Base-by-base conservation (phyloP, 2,113 vertebrate species). In the Pygathrix nemaeus region DNA sequence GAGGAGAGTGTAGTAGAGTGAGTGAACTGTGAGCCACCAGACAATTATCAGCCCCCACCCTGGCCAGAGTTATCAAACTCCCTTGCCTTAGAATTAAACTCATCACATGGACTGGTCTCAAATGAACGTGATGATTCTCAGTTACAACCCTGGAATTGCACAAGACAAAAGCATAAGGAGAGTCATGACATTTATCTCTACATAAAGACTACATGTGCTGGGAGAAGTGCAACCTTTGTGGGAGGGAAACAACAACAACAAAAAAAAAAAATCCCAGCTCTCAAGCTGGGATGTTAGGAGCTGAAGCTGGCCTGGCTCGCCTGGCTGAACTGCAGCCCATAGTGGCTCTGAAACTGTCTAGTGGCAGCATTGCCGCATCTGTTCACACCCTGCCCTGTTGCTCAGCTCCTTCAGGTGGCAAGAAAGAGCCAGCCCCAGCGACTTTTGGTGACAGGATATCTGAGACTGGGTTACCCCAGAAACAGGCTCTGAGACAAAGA, bases 331-430 rank as follows among this genome's bases (percentile, higher is more conserved):
- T 3, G 3, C 72, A 59, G 40, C 23, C 57, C 45, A 45, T 35
- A 0, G 2, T 0, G 59, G 73, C 12, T 23, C 40, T 14, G 16
- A 16, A 55, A 17, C 38, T 7, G 11, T 13, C 76, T 52, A 3
- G 13, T 43, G 38, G 72, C 30, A 7, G 1, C 45, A 20, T 18
- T 2, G 14, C 57, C 43, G 50, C 66, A 86, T 35, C 13, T 32
- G 27, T 72, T 70, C 23, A 57, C 72, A 25, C 55, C 0, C 0
- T 10, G 0, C 48, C 25, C 61, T 61, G 1, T 59, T 59, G 5
- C 32, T 64, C 13, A 6, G 14, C 50, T 78, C 80, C 84, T n/a
- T 78, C 57, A 6, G 48, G 25, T 25, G 11, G 88, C 59, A 38
- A 40, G 88, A 80, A 88, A 66, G 43, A 72, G 32, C n/a, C 25